Conservation (phyloP, 2,888 invertebrate species). For the Lasioglossum zephyrum region DNA sequence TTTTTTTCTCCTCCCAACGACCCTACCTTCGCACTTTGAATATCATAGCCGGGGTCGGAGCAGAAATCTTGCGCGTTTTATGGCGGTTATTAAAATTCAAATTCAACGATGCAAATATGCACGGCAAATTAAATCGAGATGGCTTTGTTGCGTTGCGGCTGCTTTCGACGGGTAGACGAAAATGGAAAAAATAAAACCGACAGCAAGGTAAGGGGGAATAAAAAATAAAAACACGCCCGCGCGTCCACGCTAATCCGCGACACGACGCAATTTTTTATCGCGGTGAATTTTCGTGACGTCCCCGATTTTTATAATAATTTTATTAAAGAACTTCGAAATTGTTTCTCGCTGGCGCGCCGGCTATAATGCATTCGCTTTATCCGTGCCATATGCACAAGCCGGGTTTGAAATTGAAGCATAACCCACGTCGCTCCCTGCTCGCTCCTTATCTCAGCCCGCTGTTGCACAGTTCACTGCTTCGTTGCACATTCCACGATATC, state of each 20-base stretch:
- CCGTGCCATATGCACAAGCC: not conserved
- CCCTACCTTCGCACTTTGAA: constrained; percentile 28
- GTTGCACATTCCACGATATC: constrained; percentile 37
- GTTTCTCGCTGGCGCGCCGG: not conserved
- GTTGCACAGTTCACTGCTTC: constrained; percentile 48
- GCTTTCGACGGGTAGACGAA: not conserved
- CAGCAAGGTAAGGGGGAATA: not conserved
- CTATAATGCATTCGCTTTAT: constrained; percentile 20
- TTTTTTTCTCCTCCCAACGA: not conserved
- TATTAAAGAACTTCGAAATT: not conserved
- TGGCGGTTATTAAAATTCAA: constrained; percentile 47
- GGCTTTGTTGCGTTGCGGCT: constrained; percentile 16
- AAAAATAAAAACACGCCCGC: not conserved
- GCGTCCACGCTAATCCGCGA: not conserved
- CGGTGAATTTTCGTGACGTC: not conserved
- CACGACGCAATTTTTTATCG: not conserved
- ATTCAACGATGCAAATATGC: constrained; percentile 43
- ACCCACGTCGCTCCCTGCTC: constrained; percentile 21
- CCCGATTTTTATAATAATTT: not conserved
- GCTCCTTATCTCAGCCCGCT: constrained; percentile 39
- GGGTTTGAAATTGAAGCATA: constrained; percentile 63
- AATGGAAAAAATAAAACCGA: not conserved
- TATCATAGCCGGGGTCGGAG: constrained; percentile 13
- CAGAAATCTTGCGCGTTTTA: constrained; percentile 34
- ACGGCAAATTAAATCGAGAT: constrained; percentile 37